phyloP scores from a whole-genome alignment of 2,797 vertebrate species.

The Fistularia commersonii region DNA sequence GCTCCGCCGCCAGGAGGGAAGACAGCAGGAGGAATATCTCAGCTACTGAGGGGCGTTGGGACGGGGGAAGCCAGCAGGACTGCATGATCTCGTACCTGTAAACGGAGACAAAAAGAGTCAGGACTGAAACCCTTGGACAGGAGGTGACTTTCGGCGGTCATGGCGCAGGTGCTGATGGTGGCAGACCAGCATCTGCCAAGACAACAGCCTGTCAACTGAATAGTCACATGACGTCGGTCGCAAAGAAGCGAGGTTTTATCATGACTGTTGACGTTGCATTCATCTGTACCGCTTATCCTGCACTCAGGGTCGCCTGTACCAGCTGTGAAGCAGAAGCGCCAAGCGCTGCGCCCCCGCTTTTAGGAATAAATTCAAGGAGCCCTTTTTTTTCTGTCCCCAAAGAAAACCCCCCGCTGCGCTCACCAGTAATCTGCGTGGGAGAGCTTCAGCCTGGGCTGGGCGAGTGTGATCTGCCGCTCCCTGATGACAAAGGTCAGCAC shows the following conservation, averaged over 20 bases:
- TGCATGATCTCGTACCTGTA: slow-evolving; percentile 94
- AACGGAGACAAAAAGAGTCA: slow-evolving; percentile 11
- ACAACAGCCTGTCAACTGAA: no score
- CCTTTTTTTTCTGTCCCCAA: neutral
- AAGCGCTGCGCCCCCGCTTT: no score
- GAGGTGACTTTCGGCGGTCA: neutral
- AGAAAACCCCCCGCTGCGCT: slow-evolving; percentile 39
- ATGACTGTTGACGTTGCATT: no score
- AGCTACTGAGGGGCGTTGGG: slow-evolving; percentile 84
- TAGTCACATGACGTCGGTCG: no score
- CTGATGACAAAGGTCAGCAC: slow-evolving; percentile 90
- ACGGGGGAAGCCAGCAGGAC: slow-evolving; percentile 87
- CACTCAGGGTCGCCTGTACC: no score
- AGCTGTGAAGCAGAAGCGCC: no score
- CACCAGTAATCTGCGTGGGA: slow-evolving; percentile 91
- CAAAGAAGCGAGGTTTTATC: no score
- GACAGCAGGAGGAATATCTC: slow-evolving; percentile 91
- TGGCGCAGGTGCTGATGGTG: slow-evolving; percentile 14
- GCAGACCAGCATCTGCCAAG: neutral
- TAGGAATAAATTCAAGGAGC: no score
- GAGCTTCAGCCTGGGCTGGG: slow-evolving; percentile 87
- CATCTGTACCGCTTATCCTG: no score
- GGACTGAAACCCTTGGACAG: neutral
- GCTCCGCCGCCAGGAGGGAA: slow-evolving; percentile 82
- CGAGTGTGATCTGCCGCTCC: slow-evolving; percentile 90